A percentile compares a stretch with the other conserved stretches of the same genome.
These are phyloP conservation scores for Pristionchus maxplancki DNA, from an alignment of 2,888 invertebrate species.

Conservation along the genomic window DNA sequence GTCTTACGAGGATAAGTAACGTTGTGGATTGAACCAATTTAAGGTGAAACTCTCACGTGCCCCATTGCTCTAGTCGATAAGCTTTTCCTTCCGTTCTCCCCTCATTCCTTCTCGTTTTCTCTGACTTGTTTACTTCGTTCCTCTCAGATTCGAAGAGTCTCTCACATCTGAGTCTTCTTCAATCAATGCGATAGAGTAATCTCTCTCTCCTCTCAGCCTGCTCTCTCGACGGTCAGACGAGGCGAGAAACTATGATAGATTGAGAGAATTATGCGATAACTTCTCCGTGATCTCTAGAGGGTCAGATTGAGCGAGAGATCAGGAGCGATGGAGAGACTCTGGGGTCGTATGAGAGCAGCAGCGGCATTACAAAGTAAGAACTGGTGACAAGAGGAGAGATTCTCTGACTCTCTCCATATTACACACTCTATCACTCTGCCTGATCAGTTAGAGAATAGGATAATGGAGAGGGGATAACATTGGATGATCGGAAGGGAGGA, in stretches of 20 bases:
- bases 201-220: neutral
- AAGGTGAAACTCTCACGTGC: too few species aligned
- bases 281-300: too few species aligned
- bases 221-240: neutral
- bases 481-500: neutral
- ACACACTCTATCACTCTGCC: too few species aligned
- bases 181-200: neutral
- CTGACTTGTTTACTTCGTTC: neutral
- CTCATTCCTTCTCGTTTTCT: too few species aligned
- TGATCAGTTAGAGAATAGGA: too few species aligned
- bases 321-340: too few species aligned
- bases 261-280: neutral
- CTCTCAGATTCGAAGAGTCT: neutral
- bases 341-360: conserved; percentile 7
- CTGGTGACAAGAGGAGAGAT: neutral
- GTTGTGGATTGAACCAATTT: too few species aligned
- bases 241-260: neutral
- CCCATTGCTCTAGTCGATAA: neutral
- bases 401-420: too few species aligned
- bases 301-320: too few species aligned
- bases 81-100: neutral
- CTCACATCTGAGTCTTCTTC: neutral
- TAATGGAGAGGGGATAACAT: neutral
- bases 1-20: too few species aligned
- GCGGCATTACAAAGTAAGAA: conserved; percentile 30